Percentiles rank a stretch among this genome's conserved stretches.
Conservation (phyloP, 2,113 vertebrate genomes). For the Catharus bicknelli region DNA sequence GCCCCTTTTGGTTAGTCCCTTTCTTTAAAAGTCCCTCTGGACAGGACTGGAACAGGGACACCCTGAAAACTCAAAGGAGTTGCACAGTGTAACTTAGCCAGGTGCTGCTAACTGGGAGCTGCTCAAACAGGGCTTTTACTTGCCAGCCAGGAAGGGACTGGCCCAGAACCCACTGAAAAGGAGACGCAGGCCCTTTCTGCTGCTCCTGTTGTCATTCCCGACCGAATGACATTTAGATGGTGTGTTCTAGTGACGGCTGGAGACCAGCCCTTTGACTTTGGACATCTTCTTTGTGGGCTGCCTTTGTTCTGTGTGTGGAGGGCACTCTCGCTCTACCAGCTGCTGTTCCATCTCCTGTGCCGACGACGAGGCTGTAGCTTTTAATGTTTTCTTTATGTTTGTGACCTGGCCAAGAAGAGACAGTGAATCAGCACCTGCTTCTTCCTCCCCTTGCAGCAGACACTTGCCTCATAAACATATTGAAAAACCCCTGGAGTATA, state of each 20-base stretch:
- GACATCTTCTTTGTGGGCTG: conserved; percentile 85
- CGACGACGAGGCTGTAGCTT: conserved; percentile 75
- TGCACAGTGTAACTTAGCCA: conserved; percentile 52
- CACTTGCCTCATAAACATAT: neutral
- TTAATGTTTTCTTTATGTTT: conserved; percentile 83
- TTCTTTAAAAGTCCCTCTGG: neutral
- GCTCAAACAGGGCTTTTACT: conserved; percentile 27
- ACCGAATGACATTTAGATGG: conserved; percentile 65
- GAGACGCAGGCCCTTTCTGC: conserved; percentile 49
- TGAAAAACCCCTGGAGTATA: neutral
- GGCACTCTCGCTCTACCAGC: conserved; percentile 77
- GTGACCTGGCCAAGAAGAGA: conserved; percentile 74
- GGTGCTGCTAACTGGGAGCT: conserved; percentile 41
- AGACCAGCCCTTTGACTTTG: conserved; percentile 86
- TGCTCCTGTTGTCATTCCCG: conserved; percentile 55
- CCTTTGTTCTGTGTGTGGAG: conserved; percentile 78
- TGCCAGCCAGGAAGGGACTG: conserved; percentile 44
- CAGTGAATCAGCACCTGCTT: conserved; percentile 64
- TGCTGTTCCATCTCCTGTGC: conserved; percentile 81
- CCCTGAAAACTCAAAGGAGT: neutral
- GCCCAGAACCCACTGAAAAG: conserved; percentile 73
- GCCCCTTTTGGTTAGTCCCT: neutral
- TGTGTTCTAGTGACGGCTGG: conserved; percentile 81
- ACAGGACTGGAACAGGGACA: conserved; percentile 31
- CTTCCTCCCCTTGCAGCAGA: conserved; percentile 61